phyloP scores from a whole-genome alignment of 2,113 vertebrate genomes.

The Columba janthina region DNA sequence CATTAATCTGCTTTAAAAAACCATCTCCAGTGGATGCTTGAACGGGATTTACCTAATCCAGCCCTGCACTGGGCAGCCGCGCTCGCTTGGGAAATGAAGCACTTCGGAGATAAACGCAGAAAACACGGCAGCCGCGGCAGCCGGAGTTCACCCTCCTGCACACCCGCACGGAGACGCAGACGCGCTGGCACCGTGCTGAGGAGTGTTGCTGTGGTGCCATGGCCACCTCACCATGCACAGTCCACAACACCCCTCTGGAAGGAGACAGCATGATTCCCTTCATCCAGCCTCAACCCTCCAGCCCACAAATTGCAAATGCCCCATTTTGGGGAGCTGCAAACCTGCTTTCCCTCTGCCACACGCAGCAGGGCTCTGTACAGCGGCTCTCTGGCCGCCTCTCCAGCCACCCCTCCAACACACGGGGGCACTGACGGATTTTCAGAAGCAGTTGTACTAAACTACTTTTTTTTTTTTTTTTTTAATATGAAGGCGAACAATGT shows the following conservation, averaged over 20 bases:
- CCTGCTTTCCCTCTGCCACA: accelerated
- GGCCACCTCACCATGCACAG: accelerated
- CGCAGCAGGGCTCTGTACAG: background rate
- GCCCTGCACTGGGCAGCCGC: background rate
- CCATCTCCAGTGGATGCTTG: background rate
- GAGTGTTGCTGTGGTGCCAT: background rate
- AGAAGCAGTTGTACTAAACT: background rate
- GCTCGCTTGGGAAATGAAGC: background rate
- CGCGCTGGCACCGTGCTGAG: too few relatives aligned
- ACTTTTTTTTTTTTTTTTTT: accelerated
- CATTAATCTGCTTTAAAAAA: background rate
- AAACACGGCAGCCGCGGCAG: background rate
- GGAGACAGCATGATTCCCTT: accelerated
- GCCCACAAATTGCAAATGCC: accelerated
- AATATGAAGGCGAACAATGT: background rate
- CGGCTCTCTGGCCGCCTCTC: background rate
- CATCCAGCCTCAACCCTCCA: background rate
- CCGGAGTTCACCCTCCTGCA: background rate
- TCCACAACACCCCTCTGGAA: background rate
- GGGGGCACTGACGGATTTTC: slow-evolving; percentile 49
- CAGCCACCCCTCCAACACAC: background rate
- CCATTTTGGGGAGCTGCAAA: accelerated
- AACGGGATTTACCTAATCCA: background rate
- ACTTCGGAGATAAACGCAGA: accelerated
- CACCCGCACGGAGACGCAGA: background rate